phyloP scores from a whole-genome alignment of 2,113 vertebrate genomes.

The Proterorhinus semilunaris region DNA sequence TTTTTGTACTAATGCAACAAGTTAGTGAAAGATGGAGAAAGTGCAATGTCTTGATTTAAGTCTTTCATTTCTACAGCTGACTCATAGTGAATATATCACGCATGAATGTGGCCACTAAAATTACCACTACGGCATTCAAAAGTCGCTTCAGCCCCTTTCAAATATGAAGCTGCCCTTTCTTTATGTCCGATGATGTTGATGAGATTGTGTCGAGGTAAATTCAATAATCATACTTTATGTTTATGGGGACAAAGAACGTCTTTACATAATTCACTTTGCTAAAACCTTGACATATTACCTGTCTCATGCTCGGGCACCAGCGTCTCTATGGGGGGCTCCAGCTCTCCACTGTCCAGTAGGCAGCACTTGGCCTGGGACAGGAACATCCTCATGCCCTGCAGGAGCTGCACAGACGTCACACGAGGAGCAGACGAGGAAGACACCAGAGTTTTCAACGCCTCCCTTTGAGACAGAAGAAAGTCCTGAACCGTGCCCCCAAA shows the following conservation, averaged over 20 bases:
- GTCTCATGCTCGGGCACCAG: constrained; percentile 79
- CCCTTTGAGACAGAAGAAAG: constrained; percentile 77
- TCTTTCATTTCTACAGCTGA: too few species aligned
- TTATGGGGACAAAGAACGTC: not conserved
- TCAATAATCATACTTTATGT: not conserved
- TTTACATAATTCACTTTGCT: not conserved
- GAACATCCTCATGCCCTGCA: constrained; percentile 78
- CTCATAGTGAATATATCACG: too few species aligned
- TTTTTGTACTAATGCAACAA: too few species aligned
- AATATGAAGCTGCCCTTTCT: too few species aligned
- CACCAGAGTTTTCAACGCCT: constrained; percentile 64
- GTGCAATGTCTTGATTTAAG: too few species aligned
- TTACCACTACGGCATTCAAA: too few species aligned
- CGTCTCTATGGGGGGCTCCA: constrained; percentile 77
- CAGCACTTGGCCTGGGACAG: constrained; percentile 79
- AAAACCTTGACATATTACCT: constrained; percentile 58
- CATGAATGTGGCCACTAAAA: too few species aligned
- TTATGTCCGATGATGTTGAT: too few species aligned
- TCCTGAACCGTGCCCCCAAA: constrained; percentile 84
- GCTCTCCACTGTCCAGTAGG: constrained; percentile 72
- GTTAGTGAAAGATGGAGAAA: too few species aligned
- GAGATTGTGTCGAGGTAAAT: too few species aligned
- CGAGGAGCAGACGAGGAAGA: constrained; percentile 34
- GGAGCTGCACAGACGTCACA: constrained; percentile 67
- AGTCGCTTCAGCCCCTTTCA: too few species aligned